These are phyloP conservation scores for Steatocranus sp. DNA, from an alignment of 2,797 vertebrate species.

Conservation along the genomic window DNA sequence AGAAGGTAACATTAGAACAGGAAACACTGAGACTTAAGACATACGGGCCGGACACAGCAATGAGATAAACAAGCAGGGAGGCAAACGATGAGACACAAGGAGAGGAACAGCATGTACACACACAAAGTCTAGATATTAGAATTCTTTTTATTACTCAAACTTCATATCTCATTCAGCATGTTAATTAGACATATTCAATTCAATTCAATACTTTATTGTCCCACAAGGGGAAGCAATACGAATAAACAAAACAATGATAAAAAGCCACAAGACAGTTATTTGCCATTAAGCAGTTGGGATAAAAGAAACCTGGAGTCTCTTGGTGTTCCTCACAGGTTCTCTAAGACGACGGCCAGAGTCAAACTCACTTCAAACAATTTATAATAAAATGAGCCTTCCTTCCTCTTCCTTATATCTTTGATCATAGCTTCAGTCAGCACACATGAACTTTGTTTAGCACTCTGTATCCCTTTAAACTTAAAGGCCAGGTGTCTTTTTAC, in stretches of 20 bases:
- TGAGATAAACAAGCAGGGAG: background rate
- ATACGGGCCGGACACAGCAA: fast-evolving
- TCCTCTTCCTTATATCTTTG: background rate
- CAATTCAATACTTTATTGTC: background rate
- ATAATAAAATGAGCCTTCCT: background rate
- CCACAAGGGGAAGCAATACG: background rate
- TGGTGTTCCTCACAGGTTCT: background rate
- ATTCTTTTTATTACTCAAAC: background rate
- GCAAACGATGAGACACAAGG: background rate
- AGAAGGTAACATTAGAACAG: background rate
- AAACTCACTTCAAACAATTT: background rate
- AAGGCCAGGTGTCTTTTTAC: background rate
- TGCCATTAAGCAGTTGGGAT: background rate
- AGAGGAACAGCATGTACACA: background rate
- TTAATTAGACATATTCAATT: background rate
- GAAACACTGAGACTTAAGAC: background rate
- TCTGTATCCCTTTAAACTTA: background rate
- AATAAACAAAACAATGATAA: background rate
- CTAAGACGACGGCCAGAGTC: background rate
- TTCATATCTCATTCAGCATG: background rate
- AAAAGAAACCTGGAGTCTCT: background rate
- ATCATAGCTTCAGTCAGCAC: background rate
- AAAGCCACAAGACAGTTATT: background rate
- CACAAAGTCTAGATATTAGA: background rate
- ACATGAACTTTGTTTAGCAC: background rate